Evolutionary conservation across 2,797 vertebrate genomes (phyloP).

Genomic region (Peromyscus eremicus): DNA sequence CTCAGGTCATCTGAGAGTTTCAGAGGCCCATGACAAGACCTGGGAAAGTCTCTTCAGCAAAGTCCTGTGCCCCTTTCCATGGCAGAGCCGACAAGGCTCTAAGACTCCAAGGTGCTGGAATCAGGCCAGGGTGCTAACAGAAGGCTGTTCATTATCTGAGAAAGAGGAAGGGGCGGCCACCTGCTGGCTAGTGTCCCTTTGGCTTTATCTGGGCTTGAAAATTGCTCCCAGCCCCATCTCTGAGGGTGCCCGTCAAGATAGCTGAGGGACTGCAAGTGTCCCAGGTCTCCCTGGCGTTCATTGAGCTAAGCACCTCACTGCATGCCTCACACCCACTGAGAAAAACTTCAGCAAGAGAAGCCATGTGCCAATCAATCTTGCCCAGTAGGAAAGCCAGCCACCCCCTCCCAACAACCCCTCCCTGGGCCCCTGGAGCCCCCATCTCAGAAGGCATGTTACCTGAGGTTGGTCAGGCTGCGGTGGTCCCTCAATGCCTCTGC

Average conservation of each 20-base stretch:
- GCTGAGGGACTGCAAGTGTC: neutral
- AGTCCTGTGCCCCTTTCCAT: neutral
- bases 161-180: neutral
- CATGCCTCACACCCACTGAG: neutral
- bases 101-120: neutral
- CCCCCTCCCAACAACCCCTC: no score
- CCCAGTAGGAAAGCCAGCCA: neutral
- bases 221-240: neutral
- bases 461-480: conserved; percentile 92
- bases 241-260: accelerated
- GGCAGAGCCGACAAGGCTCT: neutral
- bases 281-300: accelerated
- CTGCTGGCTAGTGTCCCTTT: neutral
- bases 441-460: conserved; percentile 86
- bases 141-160: neutral
- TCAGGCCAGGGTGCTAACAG: neutral
- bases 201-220: neutral
- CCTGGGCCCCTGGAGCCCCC: accelerated
- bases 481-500: conserved; percentile 94
- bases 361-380: neutral
- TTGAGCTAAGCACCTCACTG: neutral
- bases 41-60: neutral
- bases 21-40: neutral
- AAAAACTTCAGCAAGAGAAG: neutral
- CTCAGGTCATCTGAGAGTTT: neutral